Conservation (phyloP, 1,140 invertebrate genomes). For the Drosophila albomicans region DNA sequence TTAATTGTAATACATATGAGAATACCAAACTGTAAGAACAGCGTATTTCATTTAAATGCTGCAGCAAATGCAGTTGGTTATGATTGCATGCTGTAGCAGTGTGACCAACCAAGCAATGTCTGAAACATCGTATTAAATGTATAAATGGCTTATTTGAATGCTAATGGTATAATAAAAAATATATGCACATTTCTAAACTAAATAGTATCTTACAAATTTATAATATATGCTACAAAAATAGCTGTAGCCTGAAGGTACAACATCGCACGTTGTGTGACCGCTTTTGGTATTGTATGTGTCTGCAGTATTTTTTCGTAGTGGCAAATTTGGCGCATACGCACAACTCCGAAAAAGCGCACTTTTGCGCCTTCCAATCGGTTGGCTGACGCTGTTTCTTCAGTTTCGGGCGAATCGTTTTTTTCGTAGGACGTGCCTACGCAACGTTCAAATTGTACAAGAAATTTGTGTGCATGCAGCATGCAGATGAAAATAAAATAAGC, state of each 20-base stretch:
- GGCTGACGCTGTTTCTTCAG: slow-evolving; percentile 25
- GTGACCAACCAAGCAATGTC: background rate
- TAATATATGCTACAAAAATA: no score
- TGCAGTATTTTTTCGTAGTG: slow-evolving; percentile 11
- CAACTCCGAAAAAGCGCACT: slow-evolving; percentile 11
- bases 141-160: background rate
- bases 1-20: slow-evolving; percentile 69
- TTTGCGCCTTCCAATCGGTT: slow-evolving; percentile 4
- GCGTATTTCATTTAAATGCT: background rate
- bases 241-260: no score
- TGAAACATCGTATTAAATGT: background rate
- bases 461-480: slow-evolving; percentile 6
- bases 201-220: background rate
- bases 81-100: background rate
- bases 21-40: slow-evolving; percentile 27
- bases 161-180: background rate
- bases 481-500: slow-evolving; percentile 5
- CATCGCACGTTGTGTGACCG: background rate
- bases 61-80: background rate
- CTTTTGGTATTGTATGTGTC: background rate
- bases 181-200: background rate
- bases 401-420: slow-evolving; percentile 42
- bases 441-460: background rate
- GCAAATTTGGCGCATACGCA: background rate
- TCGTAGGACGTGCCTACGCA: slow-evolving; percentile 15